A percentile compares a stretch with the other conserved stretches of the same genome.
These are phyloP conservation scores for Cheumatopsyche charites DNA, from an alignment of 1,140 invertebrate genomes.

Conservation along the genomic window DNA sequence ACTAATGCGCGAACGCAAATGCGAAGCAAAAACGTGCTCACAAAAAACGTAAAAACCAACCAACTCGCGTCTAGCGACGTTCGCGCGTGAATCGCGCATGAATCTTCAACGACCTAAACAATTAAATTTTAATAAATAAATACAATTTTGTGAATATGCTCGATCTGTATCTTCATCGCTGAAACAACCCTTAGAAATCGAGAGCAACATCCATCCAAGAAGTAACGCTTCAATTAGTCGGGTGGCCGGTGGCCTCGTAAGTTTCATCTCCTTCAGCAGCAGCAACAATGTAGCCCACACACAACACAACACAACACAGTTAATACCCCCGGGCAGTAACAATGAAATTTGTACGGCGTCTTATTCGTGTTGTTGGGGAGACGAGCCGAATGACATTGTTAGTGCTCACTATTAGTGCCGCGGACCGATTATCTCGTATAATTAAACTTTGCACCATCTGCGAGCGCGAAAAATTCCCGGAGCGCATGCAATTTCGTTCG, in stretches of 20 bases:
- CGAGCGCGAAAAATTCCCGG: not conserved
- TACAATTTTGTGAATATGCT: too few relatives aligned
- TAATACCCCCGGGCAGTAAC: constrained; percentile 33
- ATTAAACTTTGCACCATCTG: constrained; percentile 11
- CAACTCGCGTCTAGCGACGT: too few relatives aligned
- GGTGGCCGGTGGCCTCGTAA: constrained; percentile 35
- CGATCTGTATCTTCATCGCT: too few relatives aligned
- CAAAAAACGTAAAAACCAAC: too few relatives aligned
- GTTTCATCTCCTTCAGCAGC: constrained; percentile 15
- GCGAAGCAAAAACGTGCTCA: too few relatives aligned
- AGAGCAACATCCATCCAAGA: not conserved
- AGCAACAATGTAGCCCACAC: not conserved
- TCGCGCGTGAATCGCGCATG: too few relatives aligned
- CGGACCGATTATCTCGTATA: constrained; percentile 21
- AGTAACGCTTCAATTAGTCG: constrained; percentile 34
- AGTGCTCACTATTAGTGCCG: constrained; percentile 26
- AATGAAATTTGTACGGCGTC: constrained; percentile 34
- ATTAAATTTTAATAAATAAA: too few relatives aligned
- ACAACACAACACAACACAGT: constrained; percentile 26
- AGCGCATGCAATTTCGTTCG: not conserved
- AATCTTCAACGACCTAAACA: too few relatives aligned
- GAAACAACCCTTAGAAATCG: constrained; percentile 6
- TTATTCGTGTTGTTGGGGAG: constrained; percentile 25
- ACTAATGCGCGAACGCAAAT: too few relatives aligned
- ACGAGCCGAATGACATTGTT: constrained; percentile 32